Conservation (phyloP, 2,113 vertebrate species). For the Melanerpes formicivorus region DNA sequence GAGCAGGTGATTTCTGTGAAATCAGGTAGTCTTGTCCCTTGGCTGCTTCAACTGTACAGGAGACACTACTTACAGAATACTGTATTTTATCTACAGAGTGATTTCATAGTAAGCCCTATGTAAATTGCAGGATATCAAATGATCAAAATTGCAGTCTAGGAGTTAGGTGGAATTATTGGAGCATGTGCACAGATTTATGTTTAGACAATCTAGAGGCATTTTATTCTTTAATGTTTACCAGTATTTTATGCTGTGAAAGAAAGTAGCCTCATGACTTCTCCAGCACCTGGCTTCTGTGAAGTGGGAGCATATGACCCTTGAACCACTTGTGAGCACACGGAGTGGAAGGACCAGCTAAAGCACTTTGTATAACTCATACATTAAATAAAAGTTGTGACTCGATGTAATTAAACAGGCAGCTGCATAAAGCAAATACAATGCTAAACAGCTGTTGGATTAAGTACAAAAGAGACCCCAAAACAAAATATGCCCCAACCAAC, state of each 20-base stretch:
- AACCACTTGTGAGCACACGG: not conserved
- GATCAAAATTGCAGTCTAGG: not conserved
- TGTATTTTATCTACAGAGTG: not conserved
- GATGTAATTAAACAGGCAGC: not conserved
- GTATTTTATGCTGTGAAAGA: not conserved
- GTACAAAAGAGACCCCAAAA: not conserved
- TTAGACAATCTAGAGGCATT: not conserved
- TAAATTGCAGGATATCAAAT: not conserved
- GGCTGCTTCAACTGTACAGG: not conserved
- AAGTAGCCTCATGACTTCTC: not conserved
- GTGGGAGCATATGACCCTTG: not conserved
- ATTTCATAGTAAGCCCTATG: not conserved
- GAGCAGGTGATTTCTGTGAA: not conserved
- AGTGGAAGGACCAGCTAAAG: not conserved
- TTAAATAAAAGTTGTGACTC: not conserved
- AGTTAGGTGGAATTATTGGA: not conserved
- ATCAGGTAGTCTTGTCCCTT: not conserved
- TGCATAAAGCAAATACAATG: not conserved
- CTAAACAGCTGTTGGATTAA: not conserved
- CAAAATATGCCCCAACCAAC: no score
- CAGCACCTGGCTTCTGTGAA: not conserved
- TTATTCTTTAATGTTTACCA: not conserved
- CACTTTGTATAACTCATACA: not conserved
- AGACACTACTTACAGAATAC: not conserved
- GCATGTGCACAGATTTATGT: not conserved